Evolutionary conservation across 2,797 vertebrate genomes (phyloP), one percentile per base, ranked within the genome.

Genomic region (Micromesistius poutassou): DNA sequence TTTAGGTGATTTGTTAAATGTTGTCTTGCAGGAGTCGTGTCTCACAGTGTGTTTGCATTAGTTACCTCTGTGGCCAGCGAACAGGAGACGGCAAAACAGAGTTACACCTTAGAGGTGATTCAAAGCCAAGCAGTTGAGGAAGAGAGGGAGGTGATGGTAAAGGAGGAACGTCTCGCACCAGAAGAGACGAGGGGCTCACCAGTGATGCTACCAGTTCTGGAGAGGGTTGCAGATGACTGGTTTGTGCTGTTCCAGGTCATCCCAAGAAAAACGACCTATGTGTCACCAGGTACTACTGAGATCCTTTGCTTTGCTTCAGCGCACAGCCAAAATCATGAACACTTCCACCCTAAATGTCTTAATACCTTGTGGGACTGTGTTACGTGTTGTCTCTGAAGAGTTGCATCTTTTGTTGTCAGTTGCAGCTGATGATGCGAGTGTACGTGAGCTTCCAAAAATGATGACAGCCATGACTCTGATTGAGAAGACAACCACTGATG

Each of bases 151-250:
- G 25, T 80, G 81, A 74, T 81, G 14, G 46, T 77, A 62, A 5
- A 80, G 10, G 4, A 40, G 30, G 55, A 86, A 55, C 42, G 62
- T 66, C 19, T 79, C 1, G 74, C 83, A 78, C 71, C 40, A 70
- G 74, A 72, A 22, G 74, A 73, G 22, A 62, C 2, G 77, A 76
- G 36, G 31, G 76, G 74, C 75, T 74, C 35, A 19, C 50, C 71
- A 50, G 77, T 35, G 5, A 72, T 78, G 30, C 73, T 19, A 46
- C 38, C 72, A 73, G 71, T 12, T 35, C 84, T 33, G 78, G 76
- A 83, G 74, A 73, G 16, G 30, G 83, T 68, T 68, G 25, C 91
- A 46, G 91, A 93, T 73, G 90, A 91, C 81, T 93, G 91, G 91
- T 90, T 88, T 84, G 76, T 85, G 74, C 79, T 90, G 73, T 79